Evolutionary conservation across 2,113 vertebrate species (phyloP), one percentile per base, ranked within the genome.

Genomic region (Odontophorus gujanensis): DNA sequence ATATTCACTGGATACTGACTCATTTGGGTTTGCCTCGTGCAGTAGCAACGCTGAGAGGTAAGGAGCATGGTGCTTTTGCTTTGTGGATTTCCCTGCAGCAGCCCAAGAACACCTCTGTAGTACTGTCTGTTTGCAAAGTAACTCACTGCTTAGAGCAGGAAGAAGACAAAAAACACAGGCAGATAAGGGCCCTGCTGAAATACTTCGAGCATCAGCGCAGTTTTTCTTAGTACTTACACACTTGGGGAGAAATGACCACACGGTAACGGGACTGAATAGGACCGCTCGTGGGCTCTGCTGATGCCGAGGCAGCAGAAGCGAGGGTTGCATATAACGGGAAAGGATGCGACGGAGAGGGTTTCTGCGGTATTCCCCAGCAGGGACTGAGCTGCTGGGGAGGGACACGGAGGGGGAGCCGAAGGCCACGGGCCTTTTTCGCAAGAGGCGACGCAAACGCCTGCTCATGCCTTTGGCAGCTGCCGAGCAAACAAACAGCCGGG

Each of bases 121-220:
- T 42, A 7, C 7, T 59, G 66, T 7, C 19, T 30, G 12, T 66
- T 61, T 38, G 17, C 24, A 25, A 32, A 57, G 12, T 10, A 42
- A 32, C 13, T 66, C 3, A 51, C 22, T 47, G 0, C 0, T 1
- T 0, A 1, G 45, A 48, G 57, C 36, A 20, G n/a, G 51, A 43
- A 88, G 66, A 20, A 0, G 26, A 22, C 0, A 40, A 36, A 15
- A 51, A 8, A 7, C 20, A 2, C 0, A 6, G 5, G 3, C 24
- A 9, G 67, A 9, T 5, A 21, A 0, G 9, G 13, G 1, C 18
- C 8, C 42, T 7, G n/a, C n/a, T 48, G 15, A 43, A 40, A 34
- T 3, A 8, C 0, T 4, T 38, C 2, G 0, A 32, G 26, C 71
- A 71, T 1, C 38, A 1, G 40, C 0, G 10, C 13, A 1, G 15